Conservation (phyloP, 2,113 vertebrate genomes). For the Manacus vitellinus region DNA sequence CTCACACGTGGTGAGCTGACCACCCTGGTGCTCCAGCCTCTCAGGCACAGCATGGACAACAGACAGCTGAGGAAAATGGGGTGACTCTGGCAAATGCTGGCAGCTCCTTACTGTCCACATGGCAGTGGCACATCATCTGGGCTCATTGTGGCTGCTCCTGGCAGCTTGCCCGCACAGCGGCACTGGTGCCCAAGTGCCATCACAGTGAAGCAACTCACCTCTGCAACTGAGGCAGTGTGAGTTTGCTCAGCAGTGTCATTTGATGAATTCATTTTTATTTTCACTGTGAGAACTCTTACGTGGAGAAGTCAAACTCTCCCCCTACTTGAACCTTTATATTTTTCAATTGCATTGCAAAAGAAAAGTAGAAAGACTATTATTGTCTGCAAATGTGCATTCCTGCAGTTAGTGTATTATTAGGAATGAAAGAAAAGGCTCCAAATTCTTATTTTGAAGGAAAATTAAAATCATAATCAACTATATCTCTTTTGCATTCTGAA, state of each 20-base stretch:
- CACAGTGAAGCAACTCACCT: not conserved
- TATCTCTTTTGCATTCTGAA: not conserved
- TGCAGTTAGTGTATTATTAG: not conserved
- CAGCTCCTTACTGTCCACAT: not conserved
- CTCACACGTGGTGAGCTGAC: accelerated
- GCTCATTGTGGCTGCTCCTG: accelerated
- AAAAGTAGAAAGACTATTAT: not conserved
- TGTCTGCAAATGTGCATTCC: not conserved
- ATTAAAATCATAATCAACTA: not conserved
- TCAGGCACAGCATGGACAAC: not conserved
- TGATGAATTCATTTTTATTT: not conserved
- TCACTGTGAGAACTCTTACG: not conserved
- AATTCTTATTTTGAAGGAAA: not conserved
- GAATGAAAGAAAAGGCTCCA: not conserved
- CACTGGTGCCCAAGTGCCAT: not conserved
- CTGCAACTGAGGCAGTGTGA: not conserved
- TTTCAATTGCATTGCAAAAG: not conserved
- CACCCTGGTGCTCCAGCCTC: not conserved
- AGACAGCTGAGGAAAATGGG: not conserved
- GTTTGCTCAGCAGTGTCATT: not conserved
- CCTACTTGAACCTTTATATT: not conserved
- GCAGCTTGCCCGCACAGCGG: not conserved
- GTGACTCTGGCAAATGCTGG: not conserved
- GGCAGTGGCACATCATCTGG: accelerated
- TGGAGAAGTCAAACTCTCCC: not conserved